A percentile compares a stretch with the other conserved stretches of the same genome.
phyloP scores from a whole-genome alignment of 2,113 vertebrate genomes.

The Cyanoliseus patagonus region DNA sequence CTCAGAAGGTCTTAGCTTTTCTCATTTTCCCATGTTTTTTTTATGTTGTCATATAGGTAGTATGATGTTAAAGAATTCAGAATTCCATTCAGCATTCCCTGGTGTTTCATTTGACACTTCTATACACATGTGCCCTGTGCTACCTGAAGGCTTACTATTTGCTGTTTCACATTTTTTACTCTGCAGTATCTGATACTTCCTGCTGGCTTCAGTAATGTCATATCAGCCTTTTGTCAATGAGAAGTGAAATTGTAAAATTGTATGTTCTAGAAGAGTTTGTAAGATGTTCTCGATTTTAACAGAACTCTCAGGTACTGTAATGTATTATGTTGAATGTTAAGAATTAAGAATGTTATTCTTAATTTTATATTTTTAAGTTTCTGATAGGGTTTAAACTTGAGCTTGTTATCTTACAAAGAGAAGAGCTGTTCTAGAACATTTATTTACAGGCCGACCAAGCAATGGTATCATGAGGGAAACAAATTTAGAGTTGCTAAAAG shows the following conservation, averaged over 20 bases:
- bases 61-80: background rate
- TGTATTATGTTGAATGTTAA: no score
- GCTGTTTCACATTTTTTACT: background rate
- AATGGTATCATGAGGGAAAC: background rate
- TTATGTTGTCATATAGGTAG: background rate
- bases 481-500: background rate
- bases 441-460: background rate
- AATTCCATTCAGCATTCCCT: background rate
- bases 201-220: background rate
- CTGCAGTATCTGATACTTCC: background rate
- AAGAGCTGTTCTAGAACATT: background rate
- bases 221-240: background rate
- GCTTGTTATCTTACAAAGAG: background rate
- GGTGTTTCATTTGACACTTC: background rate
- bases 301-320: background rate
- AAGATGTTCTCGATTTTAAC: background rate
- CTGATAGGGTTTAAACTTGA: background rate
- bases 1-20: background rate
- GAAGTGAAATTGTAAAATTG: background rate
- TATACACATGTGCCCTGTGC: accelerated
- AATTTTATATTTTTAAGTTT: background rate
- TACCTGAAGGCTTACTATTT: background rate
- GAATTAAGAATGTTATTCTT: background rate
- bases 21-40: background rate
- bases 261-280: background rate